Conservation (phyloP, 2,888 invertebrate species). For the Hydriomena furcata region DNA sequence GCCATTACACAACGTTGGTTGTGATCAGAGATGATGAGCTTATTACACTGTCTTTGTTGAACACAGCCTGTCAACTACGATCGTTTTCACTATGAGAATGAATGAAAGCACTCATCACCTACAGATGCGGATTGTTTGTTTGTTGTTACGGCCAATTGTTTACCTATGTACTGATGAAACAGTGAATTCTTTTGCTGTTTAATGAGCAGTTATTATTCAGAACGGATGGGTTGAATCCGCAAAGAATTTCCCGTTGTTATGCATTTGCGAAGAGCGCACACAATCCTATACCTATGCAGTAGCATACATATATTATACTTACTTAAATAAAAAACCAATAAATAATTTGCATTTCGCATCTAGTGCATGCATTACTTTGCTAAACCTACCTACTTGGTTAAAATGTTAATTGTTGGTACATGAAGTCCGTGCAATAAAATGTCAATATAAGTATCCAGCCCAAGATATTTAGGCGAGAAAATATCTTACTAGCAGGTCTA, state of each 20-base stretch:
- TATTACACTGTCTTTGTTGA: slow-evolving; percentile 34
- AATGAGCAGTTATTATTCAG: slow-evolving; percentile 55
- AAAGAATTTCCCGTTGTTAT: slow-evolving; percentile 35
- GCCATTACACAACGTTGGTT: slow-evolving; percentile 35
- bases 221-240: slow-evolving; percentile 42
- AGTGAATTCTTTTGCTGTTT: slow-evolving; percentile 62
- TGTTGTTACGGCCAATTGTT: slow-evolving; percentile 51
- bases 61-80: slow-evolving; percentile 38
- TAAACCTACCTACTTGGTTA: too few relatives aligned
- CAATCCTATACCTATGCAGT: slow-evolving; percentile 1
- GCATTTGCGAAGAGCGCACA: slow-evolving; percentile 15
- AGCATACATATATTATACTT: slow-evolving; percentile 9
- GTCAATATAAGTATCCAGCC: background rate
- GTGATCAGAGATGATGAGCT: slow-evolving; percentile 31
- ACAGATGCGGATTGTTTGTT: slow-evolving; percentile 69
- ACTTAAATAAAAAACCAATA: background rate
- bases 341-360: slow-evolving; percentile 5
- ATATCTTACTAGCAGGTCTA: slow-evolving; percentile 12
- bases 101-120: slow-evolving; percentile 48
- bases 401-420: too few relatives aligned
- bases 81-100: slow-evolving; percentile 42
- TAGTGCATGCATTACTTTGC: too few relatives aligned
- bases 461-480: slow-evolving; percentile 1
- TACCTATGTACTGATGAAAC: slow-evolving; percentile 47
- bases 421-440: slow-evolving; percentile 1